A percentile compares a stretch with the other conserved stretches of the same genome.
phyloP scores from a whole-genome alignment of 2,888 invertebrate genomes.

The Drosophila differens region DNA sequence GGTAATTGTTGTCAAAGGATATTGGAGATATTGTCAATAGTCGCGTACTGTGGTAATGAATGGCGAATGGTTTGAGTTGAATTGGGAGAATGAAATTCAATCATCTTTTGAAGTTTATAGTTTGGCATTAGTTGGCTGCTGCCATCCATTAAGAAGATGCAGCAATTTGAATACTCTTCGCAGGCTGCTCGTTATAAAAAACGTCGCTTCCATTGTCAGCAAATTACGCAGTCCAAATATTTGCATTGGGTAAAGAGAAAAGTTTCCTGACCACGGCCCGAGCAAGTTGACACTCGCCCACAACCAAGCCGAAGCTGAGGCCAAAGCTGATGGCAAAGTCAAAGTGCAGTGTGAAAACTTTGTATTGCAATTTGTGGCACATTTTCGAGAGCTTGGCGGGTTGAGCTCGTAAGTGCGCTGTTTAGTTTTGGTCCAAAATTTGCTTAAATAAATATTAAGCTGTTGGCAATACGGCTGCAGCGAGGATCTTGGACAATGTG shows the following conservation, averaged over 20 bases:
- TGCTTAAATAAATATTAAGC: constrained; percentile 74
- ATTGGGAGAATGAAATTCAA: constrained; percentile 22
- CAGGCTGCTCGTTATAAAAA: constrained; percentile 39
- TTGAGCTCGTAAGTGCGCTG: constrained; percentile 47
- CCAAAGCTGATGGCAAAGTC: constrained; percentile 43
- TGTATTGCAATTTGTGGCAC: constrained; percentile 68
- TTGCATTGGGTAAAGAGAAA: constrained; percentile 57
- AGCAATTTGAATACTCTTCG: constrained; percentile 21
- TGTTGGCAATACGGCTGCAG: constrained; percentile 43
- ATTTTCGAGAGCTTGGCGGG: constrained; percentile 17
- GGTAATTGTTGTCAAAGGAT: not conserved
- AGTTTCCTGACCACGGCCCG: constrained; percentile 62
- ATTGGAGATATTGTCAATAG: not conserved
- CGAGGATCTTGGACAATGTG: constrained; percentile 27
- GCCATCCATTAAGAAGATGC: not conserved
- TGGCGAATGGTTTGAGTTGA: not conserved
- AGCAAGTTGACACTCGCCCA: constrained; percentile 72
- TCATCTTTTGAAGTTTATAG: constrained; percentile 19
- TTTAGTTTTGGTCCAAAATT: constrained; percentile 65
- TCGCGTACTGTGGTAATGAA: not conserved
- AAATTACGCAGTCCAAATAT: constrained; percentile 75
- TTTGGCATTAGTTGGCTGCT: constrained; percentile 26
- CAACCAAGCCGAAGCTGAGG: constrained; percentile 45
- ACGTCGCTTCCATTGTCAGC: constrained; percentile 63
- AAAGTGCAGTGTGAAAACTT: constrained; percentile 66